Conservation (phyloP, 1,140 invertebrate genomes). For the Drosophila lowei region DNA sequence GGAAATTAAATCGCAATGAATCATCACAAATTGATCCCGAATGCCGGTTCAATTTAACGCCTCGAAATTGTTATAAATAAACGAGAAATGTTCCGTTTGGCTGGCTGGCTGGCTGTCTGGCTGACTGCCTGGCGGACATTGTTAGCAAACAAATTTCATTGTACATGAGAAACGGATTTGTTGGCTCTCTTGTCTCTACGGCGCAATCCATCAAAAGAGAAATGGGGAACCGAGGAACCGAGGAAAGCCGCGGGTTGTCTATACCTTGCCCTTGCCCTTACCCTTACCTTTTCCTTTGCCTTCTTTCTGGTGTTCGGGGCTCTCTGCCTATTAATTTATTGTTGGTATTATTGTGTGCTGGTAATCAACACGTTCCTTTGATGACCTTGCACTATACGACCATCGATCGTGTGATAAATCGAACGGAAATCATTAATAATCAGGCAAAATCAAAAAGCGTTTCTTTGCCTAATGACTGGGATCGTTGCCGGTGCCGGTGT, state of each 20-base stretch:
- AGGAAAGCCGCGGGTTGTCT: conserved; percentile 60
- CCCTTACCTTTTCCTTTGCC: conserved; percentile 24
- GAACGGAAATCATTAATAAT: conserved; percentile 81
- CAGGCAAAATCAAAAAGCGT: conserved; percentile 62
- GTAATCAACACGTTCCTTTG: conserved; percentile 78
- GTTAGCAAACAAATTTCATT: conserved; percentile 60
- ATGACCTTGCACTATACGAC: conserved; percentile 77
- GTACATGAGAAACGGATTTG: conserved; percentile 68
- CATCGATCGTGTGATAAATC: conserved; percentile 75
- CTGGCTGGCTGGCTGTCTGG: not conserved
- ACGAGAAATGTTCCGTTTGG: conserved; percentile 27
- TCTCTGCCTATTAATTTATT: conserved; percentile 67
- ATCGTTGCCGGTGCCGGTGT: conserved; percentile 4
- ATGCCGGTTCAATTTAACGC: conserved; percentile 61
- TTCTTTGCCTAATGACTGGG: conserved; percentile 70
- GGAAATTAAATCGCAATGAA: conserved; percentile 71
- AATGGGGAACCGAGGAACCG: conserved; percentile 34
- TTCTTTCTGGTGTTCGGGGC: not conserved
- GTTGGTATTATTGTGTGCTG: conserved; percentile 76
- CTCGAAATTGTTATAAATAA: conserved; percentile 65
- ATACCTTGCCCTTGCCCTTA: conserved; percentile 1
- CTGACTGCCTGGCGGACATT: conserved; percentile 19
- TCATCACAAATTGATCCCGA: conserved; percentile 49
- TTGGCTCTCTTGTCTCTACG: conserved; percentile 13
- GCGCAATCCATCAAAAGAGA: conserved; percentile 67